phyloP scores from a whole-genome alignment of 2,113 vertebrate genomes.

The Zosterops pallidus region DNA sequence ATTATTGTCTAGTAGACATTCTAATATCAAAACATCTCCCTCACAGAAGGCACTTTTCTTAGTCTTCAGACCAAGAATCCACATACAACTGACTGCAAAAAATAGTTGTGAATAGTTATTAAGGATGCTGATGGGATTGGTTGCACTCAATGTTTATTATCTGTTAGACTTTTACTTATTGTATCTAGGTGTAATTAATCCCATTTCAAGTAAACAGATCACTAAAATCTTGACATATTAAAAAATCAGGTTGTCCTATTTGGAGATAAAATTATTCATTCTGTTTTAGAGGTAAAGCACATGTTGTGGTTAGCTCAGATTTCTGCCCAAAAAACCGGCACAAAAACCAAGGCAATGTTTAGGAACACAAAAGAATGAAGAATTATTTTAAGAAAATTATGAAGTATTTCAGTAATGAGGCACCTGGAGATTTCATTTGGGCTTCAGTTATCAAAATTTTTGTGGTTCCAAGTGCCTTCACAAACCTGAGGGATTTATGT shows the following conservation, averaged over 20 bases:
- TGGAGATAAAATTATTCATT: neutral
- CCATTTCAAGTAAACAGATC: neutral
- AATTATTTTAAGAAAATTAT: neutral
- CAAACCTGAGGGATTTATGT: neutral
- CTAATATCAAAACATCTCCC: neutral
- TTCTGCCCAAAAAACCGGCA: neutral
- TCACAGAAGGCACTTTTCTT: neutral
- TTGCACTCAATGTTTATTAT: neutral
- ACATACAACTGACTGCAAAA: neutral
- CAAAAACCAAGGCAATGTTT: neutral
- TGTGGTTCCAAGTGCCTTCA: neutral
- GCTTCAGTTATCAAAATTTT: neutral
- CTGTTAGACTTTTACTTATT: neutral
- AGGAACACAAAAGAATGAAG: neutral
- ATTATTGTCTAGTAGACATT: neutral
- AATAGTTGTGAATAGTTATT: neutral
- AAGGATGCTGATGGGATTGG: neutral
- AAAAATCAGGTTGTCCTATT: neutral
- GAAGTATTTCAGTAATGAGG: neutral
- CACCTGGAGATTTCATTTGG: neutral
- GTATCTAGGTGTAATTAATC: neutral
- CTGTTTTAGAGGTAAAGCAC: neutral
- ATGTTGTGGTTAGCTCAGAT: neutral
- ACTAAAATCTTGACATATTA: neutral
- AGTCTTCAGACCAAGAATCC: neutral